phyloP scores from a whole-genome alignment of 1,140 invertebrate species.

The Pygmarrhopalites habei region DNA sequence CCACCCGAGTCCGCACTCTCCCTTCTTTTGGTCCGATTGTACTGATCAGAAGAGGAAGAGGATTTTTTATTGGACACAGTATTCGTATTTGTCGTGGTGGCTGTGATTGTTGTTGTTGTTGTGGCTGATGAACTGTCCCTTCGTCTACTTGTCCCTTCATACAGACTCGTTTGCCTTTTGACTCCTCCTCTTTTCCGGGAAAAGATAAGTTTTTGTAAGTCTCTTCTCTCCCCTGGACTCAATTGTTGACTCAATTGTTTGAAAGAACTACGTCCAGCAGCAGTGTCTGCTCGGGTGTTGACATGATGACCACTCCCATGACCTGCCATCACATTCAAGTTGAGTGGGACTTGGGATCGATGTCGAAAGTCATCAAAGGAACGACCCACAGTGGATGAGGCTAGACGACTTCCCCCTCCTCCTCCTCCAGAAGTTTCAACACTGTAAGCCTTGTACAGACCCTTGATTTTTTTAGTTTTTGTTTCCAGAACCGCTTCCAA shows the following conservation, averaged over 20 bases:
- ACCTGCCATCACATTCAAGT: not conserved
- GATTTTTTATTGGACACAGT: too few relatives aligned
- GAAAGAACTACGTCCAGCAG: not conserved
- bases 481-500: constrained; percentile 33
- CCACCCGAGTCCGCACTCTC: constrained; percentile 31
- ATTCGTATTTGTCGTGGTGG: not conserved
- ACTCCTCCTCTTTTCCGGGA: constrained; percentile 18
- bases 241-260: not conserved
- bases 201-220: constrained; percentile 23
- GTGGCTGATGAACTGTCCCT: not conserved
- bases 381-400: constrained; percentile 15
- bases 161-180: constrained; percentile 28
- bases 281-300: not conserved
- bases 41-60: not conserved
- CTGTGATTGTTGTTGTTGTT: not conserved
- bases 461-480: constrained; percentile 31
- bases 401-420: not conserved
- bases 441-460: constrained; percentile 35
- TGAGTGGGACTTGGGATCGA: not conserved
- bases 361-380: constrained; percentile 29
- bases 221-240: constrained; percentile 29
- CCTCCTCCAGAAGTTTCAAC: constrained; percentile 24
- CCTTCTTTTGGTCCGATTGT: not conserved
- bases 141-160: constrained; percentile 12
- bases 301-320: not conserved